phyloP scores from a whole-genome alignment of 1,140 invertebrate genomes.

The Drosophila sulfurigaster region DNA sequence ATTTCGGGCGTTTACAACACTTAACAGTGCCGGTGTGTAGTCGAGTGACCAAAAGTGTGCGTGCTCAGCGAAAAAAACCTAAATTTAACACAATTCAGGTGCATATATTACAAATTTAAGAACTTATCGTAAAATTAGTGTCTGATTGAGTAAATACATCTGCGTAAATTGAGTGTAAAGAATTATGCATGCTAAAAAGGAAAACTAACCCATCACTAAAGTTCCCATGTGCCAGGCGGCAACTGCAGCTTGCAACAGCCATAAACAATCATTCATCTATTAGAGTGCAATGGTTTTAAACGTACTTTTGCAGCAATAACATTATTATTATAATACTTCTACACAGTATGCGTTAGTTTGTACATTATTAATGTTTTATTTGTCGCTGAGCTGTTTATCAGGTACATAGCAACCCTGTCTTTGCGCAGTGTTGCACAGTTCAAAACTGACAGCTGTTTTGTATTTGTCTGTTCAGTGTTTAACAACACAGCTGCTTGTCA shows the following conservation, averaged over 20 bases:
- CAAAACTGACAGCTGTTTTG: slow-evolving; percentile 13
- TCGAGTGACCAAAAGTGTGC: slow-evolving; percentile 38
- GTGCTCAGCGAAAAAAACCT: slow-evolving; percentile 29
- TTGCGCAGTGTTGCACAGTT: slow-evolving; percentile 40
- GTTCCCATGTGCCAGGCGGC: slow-evolving; percentile 28
- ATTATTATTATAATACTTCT: background rate
- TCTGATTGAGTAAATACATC: background rate
- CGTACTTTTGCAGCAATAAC: no score
- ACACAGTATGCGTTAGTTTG: background rate
- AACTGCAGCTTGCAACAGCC: background rate
- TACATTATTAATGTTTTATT: slow-evolving; percentile 2
- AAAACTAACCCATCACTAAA: slow-evolving; percentile 10
- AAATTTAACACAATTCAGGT: slow-evolving; percentile 28
- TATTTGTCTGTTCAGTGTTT: no score
- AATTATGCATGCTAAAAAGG: background rate
- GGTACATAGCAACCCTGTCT: slow-evolving; percentile 16
- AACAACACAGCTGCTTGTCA: slow-evolving; percentile 21
- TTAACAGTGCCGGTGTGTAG: slow-evolving; percentile 39
- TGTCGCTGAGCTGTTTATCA: background rate
- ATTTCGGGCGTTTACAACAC: background rate
- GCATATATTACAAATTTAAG: slow-evolving; percentile 9
- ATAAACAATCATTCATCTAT: background rate
- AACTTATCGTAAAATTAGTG: background rate
- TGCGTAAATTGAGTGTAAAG: background rate
- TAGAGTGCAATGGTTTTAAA: background rate